Conservation (phyloP, 1,140 invertebrate species). For the Drosophila rhopaloa region DNA sequence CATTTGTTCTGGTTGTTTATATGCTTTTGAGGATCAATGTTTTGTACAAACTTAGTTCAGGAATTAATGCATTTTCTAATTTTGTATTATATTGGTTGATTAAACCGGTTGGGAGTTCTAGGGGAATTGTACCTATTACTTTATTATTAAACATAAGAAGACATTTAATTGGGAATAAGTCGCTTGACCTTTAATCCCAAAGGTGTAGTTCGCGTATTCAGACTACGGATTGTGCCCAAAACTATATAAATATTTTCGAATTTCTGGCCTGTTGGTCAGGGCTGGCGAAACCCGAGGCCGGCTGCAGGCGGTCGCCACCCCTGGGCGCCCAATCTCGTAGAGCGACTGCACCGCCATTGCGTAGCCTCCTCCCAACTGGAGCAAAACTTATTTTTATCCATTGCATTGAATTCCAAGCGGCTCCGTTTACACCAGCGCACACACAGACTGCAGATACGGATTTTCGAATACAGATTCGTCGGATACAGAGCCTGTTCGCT, state of each 20-base stretch:
- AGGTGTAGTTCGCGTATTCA: background rate
- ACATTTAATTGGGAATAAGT: no score
- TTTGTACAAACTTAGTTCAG: no score
- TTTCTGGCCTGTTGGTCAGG: background rate
- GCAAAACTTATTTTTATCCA: conserved; percentile 79
- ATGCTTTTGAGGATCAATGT: background rate
- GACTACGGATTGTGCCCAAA: no score
- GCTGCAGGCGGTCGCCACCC: conserved; percentile 1
- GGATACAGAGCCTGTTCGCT: background rate
- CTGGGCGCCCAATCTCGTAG: conserved; percentile 1
- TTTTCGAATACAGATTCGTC: background rate
- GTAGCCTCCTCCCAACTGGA: conserved; percentile 62
- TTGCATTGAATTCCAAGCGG: conserved; percentile 81
- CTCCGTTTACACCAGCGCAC: conserved; percentile 71
- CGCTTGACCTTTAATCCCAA: no score
- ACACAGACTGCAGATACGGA: conserved; percentile 13
- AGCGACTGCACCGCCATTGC: conserved; percentile 24
- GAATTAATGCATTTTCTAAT: no score
- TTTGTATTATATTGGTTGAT: no score
- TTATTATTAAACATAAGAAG: no score
- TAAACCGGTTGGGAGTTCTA: background rate
- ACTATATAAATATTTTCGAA: background rate
- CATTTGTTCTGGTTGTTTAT: background rate
- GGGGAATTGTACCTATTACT: no score
- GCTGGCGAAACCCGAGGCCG: background rate